A percentile compares a stretch with the other conserved stretches of the same genome.
Conservation (phyloP, 2,797 vertebrate genomes). For the Emydoidea blandingii region DNA sequence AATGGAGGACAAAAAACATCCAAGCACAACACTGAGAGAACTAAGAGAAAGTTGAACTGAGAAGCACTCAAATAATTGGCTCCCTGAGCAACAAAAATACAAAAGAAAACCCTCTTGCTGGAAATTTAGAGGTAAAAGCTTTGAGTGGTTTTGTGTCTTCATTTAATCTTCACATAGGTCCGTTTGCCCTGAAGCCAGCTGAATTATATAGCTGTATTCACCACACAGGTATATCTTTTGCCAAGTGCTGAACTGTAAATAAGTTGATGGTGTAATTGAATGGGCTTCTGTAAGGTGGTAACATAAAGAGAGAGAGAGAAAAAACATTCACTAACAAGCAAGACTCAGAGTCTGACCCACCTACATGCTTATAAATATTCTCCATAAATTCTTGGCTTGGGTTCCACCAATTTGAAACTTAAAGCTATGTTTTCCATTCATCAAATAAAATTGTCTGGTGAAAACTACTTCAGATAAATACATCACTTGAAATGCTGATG, state of each 20-base stretch:
- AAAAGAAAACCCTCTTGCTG: constrained; percentile 1
- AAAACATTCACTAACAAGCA: constrained; percentile 19
- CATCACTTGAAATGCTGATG: constrained; percentile 71
- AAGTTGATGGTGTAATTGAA: constrained; percentile 30
- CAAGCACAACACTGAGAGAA: neutral
- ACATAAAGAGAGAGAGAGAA: constrained; percentile 11
- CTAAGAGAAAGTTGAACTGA: neutral
- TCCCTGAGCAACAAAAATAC: constrained; percentile 10
- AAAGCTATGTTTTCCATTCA: constrained; percentile 51
- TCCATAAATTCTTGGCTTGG: constrained; percentile 38
- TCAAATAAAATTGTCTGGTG: constrained; percentile 72
- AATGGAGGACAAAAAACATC: neutral
- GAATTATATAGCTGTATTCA: constrained; percentile 22
- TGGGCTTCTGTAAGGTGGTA: constrained; percentile 1
- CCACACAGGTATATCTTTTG: constrained; percentile 39
- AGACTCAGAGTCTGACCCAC: constrained; percentile 14
- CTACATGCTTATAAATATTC: constrained; percentile 12
- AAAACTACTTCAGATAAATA: constrained; percentile 64
- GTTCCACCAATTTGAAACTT: neutral
- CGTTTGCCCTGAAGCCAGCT: constrained; percentile 39
- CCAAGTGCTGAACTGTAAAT: neutral
- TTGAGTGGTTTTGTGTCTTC: constrained; percentile 35
- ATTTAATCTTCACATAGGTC: constrained; percentile 25
- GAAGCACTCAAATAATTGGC: constrained; percentile 60
- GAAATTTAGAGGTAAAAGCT: constrained; percentile 58